Base-by-base conservation (phyloP, 1,140 invertebrate species). In the Vollenhovia emeryi region DNA sequence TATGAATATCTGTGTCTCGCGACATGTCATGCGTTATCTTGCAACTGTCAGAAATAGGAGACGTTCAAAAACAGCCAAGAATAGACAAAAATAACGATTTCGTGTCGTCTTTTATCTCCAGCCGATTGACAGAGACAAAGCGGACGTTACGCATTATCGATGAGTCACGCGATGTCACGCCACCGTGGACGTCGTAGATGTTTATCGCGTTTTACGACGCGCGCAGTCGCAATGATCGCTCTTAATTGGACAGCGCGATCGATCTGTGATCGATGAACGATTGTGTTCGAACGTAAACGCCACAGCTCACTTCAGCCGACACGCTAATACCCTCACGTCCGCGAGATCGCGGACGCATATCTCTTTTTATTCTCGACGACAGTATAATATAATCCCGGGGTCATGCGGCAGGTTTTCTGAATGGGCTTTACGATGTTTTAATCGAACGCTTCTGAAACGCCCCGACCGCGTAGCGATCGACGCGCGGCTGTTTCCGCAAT, bases 101-200 rank as follows among this genome's bases (percentile, higher is more conserved):
- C 30, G 21, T 13, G 15, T 59, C 30, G 6, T 52, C 40, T 52
- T 68, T 73, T 73, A 82, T 73, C 52, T 36, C 8, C 18, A 4
- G n/a, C 21, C 36, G 24, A 82, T 82, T 73, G 50, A 45, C 78
- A 59, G 50, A 73, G 52, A 82, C 66, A 73, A 82, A 82, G 52
- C 36, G 50, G 9, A 21, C 21, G 30, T 43, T 30, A 27, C 36
- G 24, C 45, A 71, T 48, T 45, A 57, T 59, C 18, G 50, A 9
- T 82, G 78, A 82, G 18, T 82, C 66, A 80, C 15, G 43, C 24
- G 24, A 71, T 80, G 64, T 80, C 78, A 82, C 24, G 40, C 66
- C 52, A 82, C 52, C 8, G 36, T 52, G 43, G 50, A 82, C 50
- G 33, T 7, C 15, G 43, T 24, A 33, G 66, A 82, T 71, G 59